Conservation (phyloP, 2,797 vertebrate genomes). For the Microctenopoma lineatum region DNA sequence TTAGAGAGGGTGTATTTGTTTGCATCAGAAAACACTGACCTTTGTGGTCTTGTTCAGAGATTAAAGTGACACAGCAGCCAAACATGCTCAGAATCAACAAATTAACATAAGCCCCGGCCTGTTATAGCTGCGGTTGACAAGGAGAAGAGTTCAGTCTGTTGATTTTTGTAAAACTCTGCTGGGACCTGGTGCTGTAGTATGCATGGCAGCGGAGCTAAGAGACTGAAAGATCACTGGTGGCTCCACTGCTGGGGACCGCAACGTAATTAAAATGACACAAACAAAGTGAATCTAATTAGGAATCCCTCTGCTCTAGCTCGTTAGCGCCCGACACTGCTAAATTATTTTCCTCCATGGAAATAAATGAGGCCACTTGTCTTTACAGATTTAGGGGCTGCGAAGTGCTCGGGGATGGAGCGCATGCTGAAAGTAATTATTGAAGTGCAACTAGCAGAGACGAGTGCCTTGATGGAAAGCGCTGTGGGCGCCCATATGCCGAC, state of each 20-base stretch:
- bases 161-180: slow-evolving; percentile 59
- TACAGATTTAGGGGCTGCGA: slow-evolving; percentile 82
- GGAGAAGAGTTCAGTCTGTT: slow-evolving; percentile 59
- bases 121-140: slow-evolving; percentile 59
- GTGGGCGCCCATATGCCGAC: slow-evolving; percentile 52
- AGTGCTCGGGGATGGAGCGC: slow-evolving; percentile 69
- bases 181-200: slow-evolving; percentile 61
- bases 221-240: slow-evolving; percentile 82
- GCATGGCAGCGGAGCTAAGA: slow-evolving; percentile 68
- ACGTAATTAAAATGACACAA: slow-evolving; percentile 94
- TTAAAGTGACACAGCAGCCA: slow-evolving; percentile 74
- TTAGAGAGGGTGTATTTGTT: slow-evolving; percentile 74
- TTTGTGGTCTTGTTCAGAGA: slow-evolving; percentile 70
- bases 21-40: slow-evolving; percentile 76
- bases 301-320: slow-evolving; percentile 86
- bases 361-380: slow-evolving; percentile 90
- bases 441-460: slow-evolving; percentile 67
- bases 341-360: slow-evolving; percentile 88
- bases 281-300: slow-evolving; percentile 95
- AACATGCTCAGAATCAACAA: slow-evolving; percentile 75
- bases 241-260: slow-evolving; percentile 83
- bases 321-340: slow-evolving; percentile 87
- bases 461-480: slow-evolving; percentile 46
- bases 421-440: slow-evolving; percentile 77
- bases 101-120: slow-evolving; percentile 67